Evolutionary conservation across 1,140 invertebrate genomes (phyloP).

Genomic region (Bombus sibiricus): DNA sequence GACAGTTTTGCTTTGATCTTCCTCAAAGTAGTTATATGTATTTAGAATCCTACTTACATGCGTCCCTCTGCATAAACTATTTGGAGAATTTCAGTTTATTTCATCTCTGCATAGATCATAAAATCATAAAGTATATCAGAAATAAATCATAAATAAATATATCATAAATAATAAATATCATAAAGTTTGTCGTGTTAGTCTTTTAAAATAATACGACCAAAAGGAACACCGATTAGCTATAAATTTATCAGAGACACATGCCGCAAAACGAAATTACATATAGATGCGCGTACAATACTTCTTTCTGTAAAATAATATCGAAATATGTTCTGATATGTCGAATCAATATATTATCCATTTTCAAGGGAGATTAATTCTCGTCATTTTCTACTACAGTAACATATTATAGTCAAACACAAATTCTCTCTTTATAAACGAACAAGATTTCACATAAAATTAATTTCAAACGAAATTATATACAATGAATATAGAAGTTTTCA

Average conservation of each 20-base stretch:
- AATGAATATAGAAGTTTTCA: not conserved
- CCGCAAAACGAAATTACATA: not conserved
- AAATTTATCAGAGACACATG: not conserved
- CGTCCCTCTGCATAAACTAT: not conserved
- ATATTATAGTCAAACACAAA: too few species aligned
- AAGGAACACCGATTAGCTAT: too few species aligned
- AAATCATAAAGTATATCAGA: too few species aligned
- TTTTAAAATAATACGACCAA: too few species aligned
- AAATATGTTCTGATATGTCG: not conserved
- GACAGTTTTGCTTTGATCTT: not conserved
- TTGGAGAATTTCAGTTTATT: not conserved
- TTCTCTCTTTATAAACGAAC: not conserved
- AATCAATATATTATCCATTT: not conserved
- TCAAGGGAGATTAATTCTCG: not conserved
- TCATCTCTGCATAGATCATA: not conserved
- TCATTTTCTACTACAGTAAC: not conserved
- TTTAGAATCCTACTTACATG: not conserved
- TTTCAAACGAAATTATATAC: not conserved
- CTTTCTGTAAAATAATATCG: not conserved
- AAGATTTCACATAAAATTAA: not conserved
- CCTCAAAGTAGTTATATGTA: not conserved
- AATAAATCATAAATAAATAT: too few species aligned
- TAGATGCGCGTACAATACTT: not conserved
- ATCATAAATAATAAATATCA: too few species aligned
- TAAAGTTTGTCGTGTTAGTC: not conserved